A percentile compares a stretch with the other conserved stretches of the same genome.
Evolutionary conservation across 1,140 invertebrate genomes (phyloP).

Genomic region (Ceratina australensis): DNA sequence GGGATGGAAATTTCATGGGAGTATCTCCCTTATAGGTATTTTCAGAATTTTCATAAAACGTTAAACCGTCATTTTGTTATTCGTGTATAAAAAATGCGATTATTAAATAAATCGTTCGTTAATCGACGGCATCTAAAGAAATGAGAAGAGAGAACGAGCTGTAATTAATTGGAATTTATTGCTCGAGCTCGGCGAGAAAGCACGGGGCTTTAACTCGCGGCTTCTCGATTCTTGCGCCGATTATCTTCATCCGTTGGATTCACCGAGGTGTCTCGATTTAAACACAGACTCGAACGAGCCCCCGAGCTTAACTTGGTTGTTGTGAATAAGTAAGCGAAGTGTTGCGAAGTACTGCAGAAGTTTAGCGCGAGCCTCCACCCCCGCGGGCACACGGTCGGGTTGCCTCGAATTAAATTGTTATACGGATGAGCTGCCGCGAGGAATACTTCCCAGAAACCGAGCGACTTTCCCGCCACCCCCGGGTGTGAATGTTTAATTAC

Average conservation of each 20-base stretch:
- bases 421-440: slow-evolving; percentile 76
- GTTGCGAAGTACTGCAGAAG: slow-evolving; percentile 74
- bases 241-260: slow-evolving; percentile 73
- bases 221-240: slow-evolving; percentile 61
- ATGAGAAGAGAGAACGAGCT: neutral
- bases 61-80: neutral
- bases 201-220: slow-evolving; percentile 24
- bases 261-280: slow-evolving; percentile 71
- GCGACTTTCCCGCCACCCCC: slow-evolving; percentile 61
- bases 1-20: slow-evolving; percentile 30
- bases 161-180: slow-evolving; percentile 25
- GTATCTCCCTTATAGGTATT: slow-evolving; percentile 34
- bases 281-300: slow-evolving; percentile 70
- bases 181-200: slow-evolving; percentile 14
- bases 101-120: neutral
- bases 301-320: slow-evolving; percentile 76
- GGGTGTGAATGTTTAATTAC: slow-evolving; percentile 76
- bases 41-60: slow-evolving; percentile 19
- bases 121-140: neutral
- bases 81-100: neutral
- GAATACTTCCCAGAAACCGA: slow-evolving; percentile 68
- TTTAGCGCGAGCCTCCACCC: slow-evolving; percentile 65
- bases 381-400: slow-evolving; percentile 46
- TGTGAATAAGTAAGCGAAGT: slow-evolving; percentile 79
- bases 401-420: slow-evolving; percentile 78